A percentile compares a stretch with the other conserved stretches of the same genome.
Evolutionary conservation across 2,888 invertebrate species (phyloP).

Genomic region (Ophion costatus): DNA sequence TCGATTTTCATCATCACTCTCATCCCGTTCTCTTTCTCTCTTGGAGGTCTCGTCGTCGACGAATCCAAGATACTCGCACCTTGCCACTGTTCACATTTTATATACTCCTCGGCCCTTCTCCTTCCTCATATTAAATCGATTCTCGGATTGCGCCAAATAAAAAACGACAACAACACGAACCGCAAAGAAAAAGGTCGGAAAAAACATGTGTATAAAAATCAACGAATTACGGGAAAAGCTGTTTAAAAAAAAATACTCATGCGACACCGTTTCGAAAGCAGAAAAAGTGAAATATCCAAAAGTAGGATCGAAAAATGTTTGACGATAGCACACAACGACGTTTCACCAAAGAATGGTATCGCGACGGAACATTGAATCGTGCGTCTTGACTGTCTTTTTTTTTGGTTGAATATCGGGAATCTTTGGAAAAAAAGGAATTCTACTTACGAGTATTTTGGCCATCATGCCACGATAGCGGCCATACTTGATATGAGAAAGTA

Average conservation of each 20-base stretch:
- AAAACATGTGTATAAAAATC: neutral
- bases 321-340: neutral
- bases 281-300: neutral
- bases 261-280: neutral
- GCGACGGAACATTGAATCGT: neutral
- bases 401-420: neutral
- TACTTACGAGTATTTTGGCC: conserved; percentile 83
- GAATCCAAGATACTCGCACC: neutral
- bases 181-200: neutral
- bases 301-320: neutral
- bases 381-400: neutral
- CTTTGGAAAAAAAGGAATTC: conserved; percentile 42
- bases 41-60: neutral
- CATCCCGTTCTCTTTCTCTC: neutral
- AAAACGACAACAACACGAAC: neutral
- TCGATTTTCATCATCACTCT: neutral
- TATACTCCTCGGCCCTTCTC: neutral
- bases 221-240: neutral
- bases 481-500: conserved; percentile 84
- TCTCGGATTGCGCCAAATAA: neutral
- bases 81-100: conserved; percentile 11
- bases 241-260: neutral
- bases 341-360: neutral
- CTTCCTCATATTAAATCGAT: neutral
- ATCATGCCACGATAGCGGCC: conserved; percentile 83